These are phyloP conservation scores for Bradypus variegatus DNA, from an alignment of 2,797 vertebrate species.

Conservation along the genomic window DNA sequence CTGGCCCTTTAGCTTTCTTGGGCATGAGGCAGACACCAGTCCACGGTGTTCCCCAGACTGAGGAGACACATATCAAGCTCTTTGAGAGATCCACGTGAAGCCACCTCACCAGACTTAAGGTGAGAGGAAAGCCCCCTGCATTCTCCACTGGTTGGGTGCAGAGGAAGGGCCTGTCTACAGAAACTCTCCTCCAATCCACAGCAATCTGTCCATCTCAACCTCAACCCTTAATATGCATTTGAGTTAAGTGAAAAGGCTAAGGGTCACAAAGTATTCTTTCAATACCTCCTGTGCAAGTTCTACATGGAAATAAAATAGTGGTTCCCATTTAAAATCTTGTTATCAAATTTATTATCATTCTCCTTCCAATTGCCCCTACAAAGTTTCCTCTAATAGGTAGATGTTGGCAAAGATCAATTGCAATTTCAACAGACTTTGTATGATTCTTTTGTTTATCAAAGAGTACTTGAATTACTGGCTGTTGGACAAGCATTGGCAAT, in stretches of 20 bases:
- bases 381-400: not conserved
- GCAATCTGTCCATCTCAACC: not conserved
- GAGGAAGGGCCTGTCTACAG: not conserved
- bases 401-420: constrained; percentile 7
- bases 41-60: not conserved
- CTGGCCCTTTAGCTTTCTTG: not conserved
- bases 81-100: not conserved
- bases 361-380: not conserved
- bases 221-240: not conserved
- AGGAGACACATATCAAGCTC: not conserved
- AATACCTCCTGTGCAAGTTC: not conserved
- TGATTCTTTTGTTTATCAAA: not conserved
- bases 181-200: not conserved
- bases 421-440: not conserved
- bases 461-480: not conserved
- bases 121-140: not conserved
- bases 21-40: not conserved
- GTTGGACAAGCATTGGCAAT: not conserved
- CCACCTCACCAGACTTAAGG: not conserved
- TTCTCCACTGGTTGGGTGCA: too few relatives aligned
- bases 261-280: not conserved
- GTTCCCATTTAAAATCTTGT: not conserved
- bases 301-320: not conserved
- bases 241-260: not conserved
- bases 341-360: not conserved